Evolutionary conservation across 1,140 invertebrate genomes (phyloP).

Genomic region (Lucilia cuprina): DNA sequence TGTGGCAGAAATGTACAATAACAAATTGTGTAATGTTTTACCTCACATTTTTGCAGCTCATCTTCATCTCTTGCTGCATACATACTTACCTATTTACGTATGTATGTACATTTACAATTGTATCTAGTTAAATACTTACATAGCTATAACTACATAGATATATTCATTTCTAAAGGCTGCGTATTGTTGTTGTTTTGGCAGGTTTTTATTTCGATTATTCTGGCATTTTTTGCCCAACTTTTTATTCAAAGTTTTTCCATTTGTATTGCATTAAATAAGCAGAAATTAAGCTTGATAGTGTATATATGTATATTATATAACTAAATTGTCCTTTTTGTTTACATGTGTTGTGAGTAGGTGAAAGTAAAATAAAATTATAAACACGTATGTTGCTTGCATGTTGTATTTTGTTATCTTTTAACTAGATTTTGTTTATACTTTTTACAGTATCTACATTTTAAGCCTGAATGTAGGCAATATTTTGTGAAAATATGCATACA

Average conservation of each 20-base stretch:
- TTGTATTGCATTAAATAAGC: constrained; percentile 26
- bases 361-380: neutral
- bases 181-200: neutral
- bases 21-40: neutral
- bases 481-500: neutral
- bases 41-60: neutral
- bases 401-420: neutral
- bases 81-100: too few species aligned
- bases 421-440: neutral
- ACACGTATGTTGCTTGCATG: neutral
- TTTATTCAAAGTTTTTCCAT: neutral
- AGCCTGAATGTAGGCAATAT: neutral
- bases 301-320: neutral
- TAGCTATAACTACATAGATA: too few species aligned
- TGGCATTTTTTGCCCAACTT: too few species aligned
- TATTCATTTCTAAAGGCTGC: neutral
- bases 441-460: neutral
- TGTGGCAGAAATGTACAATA: neutral
- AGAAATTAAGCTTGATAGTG: constrained; percentile 23
- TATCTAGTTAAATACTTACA: too few species aligned
- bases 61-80: neutral
- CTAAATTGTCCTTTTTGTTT: too few species aligned
- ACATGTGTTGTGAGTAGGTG: too few species aligned
- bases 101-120: too few species aligned
- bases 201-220: too few species aligned